Evolutionary conservation across 2,797 vertebrate genomes (phyloP).

Genomic region (Xenops minutus): DNA sequence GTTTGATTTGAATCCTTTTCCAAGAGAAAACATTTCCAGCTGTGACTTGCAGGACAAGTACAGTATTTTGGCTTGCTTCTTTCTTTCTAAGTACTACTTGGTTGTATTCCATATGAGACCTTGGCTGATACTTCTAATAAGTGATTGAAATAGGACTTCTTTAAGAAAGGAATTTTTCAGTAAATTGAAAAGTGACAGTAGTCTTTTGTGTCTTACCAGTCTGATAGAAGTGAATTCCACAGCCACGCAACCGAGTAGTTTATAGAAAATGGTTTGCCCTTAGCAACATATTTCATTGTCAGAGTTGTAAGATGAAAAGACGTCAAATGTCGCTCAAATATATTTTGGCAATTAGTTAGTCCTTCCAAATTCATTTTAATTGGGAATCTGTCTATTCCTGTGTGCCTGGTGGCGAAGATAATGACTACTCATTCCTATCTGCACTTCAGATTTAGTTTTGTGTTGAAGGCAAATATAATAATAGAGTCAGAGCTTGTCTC

Average conservation of each 20-base stretch:
- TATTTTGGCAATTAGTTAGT: neutral
- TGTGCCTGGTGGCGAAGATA: neutral
- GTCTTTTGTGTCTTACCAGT: neutral
- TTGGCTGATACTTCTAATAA: neutral
- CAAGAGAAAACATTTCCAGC: neutral
- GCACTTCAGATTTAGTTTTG: neutral
- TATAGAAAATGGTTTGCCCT: neutral
- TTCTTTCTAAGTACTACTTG: neutral
- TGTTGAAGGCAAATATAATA: neutral
- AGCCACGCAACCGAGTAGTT: neutral
- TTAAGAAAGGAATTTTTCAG: neutral
- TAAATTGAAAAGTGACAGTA: neutral
- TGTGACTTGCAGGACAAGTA: neutral
- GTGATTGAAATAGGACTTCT: neutral
- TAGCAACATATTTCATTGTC: neutral
- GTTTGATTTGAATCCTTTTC: neutral
- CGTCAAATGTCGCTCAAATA: neutral
- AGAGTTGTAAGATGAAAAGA: neutral
- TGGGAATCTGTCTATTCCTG: neutral
- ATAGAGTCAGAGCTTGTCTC: neutral
- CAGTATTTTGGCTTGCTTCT: neutral
- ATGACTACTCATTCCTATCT: neutral
- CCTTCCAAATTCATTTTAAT: neutral
- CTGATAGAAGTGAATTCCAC: neutral
- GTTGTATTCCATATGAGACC: neutral